phyloP scores from a whole-genome alignment of 2,797 vertebrate species.

The Parambassis ranga region DNA sequence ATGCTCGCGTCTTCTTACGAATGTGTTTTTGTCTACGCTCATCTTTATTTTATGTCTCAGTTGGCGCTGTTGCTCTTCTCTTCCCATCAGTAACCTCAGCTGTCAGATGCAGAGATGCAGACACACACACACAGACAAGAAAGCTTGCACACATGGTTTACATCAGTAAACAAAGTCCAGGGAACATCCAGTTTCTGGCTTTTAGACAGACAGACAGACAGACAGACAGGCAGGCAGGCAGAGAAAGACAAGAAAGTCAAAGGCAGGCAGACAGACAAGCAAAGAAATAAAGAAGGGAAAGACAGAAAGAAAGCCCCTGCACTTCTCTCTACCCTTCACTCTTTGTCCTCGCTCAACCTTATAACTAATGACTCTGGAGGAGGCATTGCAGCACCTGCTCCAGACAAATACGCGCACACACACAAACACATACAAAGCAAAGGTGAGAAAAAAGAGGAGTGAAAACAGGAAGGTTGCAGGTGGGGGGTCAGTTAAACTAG shows the following conservation, averaged over 20 bases:
- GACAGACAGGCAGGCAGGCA: neutral
- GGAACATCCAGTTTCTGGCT: slow-evolving; percentile 41
- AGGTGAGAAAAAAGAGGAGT: neutral
- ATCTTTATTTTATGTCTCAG: slow-evolving; percentile 44
- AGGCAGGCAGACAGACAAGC: slow-evolving; percentile 13
- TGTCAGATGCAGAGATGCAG: slow-evolving; percentile 18
- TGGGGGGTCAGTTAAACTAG: slow-evolving; percentile 24
- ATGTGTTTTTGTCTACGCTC: slow-evolving; percentile 40
- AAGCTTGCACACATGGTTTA: slow-evolving; percentile 1
- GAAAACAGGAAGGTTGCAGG: neutral
- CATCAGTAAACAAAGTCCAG: slow-evolving; percentile 26
- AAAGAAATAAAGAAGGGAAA: no score
- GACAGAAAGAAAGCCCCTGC: no score
- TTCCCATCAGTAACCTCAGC: slow-evolving; percentile 54
- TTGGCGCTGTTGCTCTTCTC: slow-evolving; percentile 34
- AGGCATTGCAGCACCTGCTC: slow-evolving; percentile 56
- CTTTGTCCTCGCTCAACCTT: slow-evolving; percentile 60
- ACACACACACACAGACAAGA: neutral
- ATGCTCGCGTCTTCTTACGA: slow-evolving; percentile 18
- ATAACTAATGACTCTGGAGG: slow-evolving; percentile 62
- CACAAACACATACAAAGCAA: neutral
- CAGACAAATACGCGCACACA: slow-evolving; percentile 28
- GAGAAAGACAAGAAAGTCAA: neutral
- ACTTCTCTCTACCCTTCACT: slow-evolving; percentile 33
- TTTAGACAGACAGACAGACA: neutral